Evolutionary conservation across 1,140 invertebrate genomes (phyloP).

Genomic region (Pseudomyrmex flavicornis): DNA sequence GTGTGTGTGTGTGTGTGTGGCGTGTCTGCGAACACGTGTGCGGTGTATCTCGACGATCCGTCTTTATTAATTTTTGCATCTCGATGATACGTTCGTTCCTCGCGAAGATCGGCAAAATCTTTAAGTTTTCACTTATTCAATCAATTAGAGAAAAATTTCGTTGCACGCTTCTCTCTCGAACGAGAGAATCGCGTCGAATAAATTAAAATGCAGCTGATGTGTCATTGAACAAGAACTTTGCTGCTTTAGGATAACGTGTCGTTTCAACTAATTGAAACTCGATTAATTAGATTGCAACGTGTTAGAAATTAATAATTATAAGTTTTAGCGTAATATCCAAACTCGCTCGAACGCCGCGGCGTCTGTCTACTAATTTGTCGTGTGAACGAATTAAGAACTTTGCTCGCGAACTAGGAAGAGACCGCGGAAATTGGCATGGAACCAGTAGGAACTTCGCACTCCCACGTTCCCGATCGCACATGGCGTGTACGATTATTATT

Average conservation of each 20-base stretch:
- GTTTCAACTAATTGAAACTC: background rate
- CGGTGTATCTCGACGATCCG: constrained; percentile 15
- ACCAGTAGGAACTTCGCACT: constrained; percentile 66
- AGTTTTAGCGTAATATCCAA: constrained; percentile 5
- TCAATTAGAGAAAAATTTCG: background rate
- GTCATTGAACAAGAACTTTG: background rate
- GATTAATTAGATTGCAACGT: background rate
- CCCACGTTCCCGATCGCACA: constrained; percentile 67
- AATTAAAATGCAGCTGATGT: background rate
- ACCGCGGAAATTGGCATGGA: constrained; percentile 73
- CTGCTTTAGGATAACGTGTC: background rate
- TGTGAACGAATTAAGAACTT: constrained; percentile 69
- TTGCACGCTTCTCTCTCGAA: background rate
- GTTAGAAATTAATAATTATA: constrained; percentile 19
- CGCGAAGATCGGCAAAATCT: background rate
- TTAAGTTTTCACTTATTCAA: background rate
- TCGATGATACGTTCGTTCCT: background rate
- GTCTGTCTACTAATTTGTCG: constrained; percentile 65
- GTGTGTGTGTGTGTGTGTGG: too few relatives aligned
- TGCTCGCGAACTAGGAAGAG: constrained; percentile 68
- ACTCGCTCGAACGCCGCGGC: background rate
- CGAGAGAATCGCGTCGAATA: background rate
- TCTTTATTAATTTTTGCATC: constrained; percentile 65
- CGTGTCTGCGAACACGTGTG: background rate
- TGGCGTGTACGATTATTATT: constrained; percentile 53